Evolutionary conservation across 2,888 invertebrate species (phyloP).

Genomic region (Cheilosia pagana): DNA sequence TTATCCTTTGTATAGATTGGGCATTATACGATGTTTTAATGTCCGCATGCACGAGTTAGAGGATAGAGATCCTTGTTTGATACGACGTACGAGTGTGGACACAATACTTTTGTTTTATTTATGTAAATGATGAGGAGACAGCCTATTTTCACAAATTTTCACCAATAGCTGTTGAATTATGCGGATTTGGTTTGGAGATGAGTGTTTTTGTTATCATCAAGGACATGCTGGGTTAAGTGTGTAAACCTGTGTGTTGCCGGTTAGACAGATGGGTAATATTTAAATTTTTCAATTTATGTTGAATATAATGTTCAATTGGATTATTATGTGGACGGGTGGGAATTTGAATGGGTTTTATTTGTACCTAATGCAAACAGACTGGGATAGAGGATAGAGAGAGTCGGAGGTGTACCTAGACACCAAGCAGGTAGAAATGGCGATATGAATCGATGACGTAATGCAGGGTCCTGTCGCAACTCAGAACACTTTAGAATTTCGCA

Average conservation of each 20-base stretch:
- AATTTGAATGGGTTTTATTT: too few species aligned
- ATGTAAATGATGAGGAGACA: conserved; percentile 38
- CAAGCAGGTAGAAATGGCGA: too few species aligned
- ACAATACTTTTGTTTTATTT: conserved; percentile 56
- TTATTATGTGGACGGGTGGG: background rate
- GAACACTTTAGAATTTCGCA: too few species aligned
- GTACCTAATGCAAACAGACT: too few species aligned
- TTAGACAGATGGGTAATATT: conserved; percentile 9
- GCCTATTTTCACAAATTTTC: conserved; percentile 50
- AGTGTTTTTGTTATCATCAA: conserved; percentile 51
- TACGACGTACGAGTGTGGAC: conserved; percentile 30
- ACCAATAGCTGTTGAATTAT: conserved; percentile 65
- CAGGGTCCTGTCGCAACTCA: too few species aligned
- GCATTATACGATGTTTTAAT: conserved; percentile 51
- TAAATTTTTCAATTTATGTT: conserved; percentile 4
- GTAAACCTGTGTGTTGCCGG: conserved; percentile 8
- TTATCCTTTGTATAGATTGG: conserved; percentile 61
- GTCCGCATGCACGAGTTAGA: conserved; percentile 26
- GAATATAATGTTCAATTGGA: conserved; percentile 2
- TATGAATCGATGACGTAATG: too few species aligned
- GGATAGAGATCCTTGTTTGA: conserved; percentile 44
- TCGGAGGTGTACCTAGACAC: too few species aligned
- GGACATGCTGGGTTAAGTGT: conserved; percentile 26
- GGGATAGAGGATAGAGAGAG: too few species aligned
- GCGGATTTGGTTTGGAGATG: conserved; percentile 30